A percentile compares a stretch with the other conserved stretches of the same genome.
Conservation (phyloP, 2,888 invertebrate genomes). For the Lordiphosa andalusiaca region DNA sequence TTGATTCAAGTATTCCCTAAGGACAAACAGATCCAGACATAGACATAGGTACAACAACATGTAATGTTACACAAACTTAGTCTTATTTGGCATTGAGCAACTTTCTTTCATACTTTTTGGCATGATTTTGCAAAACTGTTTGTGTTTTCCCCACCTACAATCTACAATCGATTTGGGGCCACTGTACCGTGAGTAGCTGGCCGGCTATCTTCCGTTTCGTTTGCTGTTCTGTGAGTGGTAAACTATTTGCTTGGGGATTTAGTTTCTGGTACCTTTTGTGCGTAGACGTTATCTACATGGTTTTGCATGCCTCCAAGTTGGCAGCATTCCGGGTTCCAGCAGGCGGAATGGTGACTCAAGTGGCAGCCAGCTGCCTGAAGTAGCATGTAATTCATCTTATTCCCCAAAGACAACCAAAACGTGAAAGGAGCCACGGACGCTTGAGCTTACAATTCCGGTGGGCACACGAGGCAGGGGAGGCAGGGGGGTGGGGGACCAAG, state of each 20-base stretch:
- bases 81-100: no score
- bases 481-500: constrained; percentile 2
- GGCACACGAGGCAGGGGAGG: constrained; percentile 13
- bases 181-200: no score
- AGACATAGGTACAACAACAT: no score
- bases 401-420: constrained; percentile 65
- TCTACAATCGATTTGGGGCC: no score
- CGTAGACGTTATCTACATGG: constrained; percentile 62
- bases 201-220: no score
- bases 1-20: no score
- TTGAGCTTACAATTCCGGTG: constrained; percentile 35
- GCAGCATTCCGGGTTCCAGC: constrained; percentile 9
- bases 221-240: constrained; percentile 4
- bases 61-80: no score
- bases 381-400: constrained; percentile 77
- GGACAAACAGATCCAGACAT: no score
- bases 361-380: constrained; percentile 55
- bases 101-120: no score
- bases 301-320: constrained; percentile 32
- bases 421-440: constrained; percentile 37
- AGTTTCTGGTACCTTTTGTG: constrained; percentile 67
- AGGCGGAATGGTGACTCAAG: constrained; percentile 1
- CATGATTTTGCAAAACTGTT: no score
- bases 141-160: no score
- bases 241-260: constrained; percentile 75